Percentiles rank a stretch among this genome's conserved stretches.
These are phyloP conservation scores for Dasypogon diadema DNA, from an alignment of 2,888 invertebrate genomes.

Conservation along the genomic window DNA sequence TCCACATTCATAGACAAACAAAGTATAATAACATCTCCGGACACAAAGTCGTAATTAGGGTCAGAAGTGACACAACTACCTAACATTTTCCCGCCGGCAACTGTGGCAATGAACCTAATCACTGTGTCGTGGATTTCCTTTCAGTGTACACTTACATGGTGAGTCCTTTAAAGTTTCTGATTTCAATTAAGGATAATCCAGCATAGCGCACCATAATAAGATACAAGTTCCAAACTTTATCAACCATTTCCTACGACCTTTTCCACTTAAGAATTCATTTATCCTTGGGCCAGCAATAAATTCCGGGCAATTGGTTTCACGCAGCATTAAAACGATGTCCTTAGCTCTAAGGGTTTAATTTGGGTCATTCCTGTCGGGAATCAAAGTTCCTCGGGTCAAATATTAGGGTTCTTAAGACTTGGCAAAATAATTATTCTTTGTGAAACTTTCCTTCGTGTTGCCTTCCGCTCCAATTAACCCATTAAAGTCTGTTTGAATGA, in stretches of 20 bases:
- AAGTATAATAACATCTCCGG: background rate
- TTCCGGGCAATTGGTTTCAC: conserved; percentile 57
- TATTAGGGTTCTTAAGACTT: conserved; percentile 43
- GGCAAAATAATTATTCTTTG: conserved; percentile 41
- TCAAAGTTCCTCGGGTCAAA: conserved; percentile 50
- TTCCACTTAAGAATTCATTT: conserved; percentile 57
- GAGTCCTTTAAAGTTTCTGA: conserved; percentile 47
- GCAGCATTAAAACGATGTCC: conserved; percentile 52
- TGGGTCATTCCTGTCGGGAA: conserved; percentile 56
- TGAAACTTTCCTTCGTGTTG: conserved; percentile 30
- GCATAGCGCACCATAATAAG: conserved; percentile 42
- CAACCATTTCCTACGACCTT: conserved; percentile 55
- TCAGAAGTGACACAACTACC: conserved; percentile 24
- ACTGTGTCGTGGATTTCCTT: conserved; percentile 40
- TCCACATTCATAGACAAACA: background rate
- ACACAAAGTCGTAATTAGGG: conserved; percentile 18
- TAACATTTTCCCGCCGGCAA: background rate
- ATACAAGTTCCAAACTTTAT: conserved; percentile 54
- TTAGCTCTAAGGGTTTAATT: conserved; percentile 54
- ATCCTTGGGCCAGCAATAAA: conserved; percentile 56
- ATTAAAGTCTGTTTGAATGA: conserved; percentile 38
- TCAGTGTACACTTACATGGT: conserved; percentile 24
- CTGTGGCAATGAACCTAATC: conserved; percentile 35
- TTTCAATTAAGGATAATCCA: conserved; percentile 50
- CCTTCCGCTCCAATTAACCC: conserved; percentile 46